A percentile compares a stretch with the other conserved stretches of the same genome.
phyloP scores from a whole-genome alignment of 2,888 invertebrate genomes.

The Noctua janthe region DNA sequence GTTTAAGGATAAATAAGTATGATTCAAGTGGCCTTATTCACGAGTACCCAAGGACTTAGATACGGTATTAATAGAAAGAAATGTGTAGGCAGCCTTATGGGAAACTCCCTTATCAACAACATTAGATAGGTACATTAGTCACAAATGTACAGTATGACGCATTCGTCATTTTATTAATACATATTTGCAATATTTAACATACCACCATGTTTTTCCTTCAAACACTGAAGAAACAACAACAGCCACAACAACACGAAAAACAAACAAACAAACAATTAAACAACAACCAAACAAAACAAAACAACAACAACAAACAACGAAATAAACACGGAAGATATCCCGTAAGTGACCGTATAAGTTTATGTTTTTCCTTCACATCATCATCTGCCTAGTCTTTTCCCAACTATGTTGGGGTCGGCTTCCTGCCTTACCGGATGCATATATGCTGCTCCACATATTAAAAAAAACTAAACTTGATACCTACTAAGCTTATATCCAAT shows the following conservation, averaged over 20 bases:
- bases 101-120: neutral
- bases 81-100: neutral
- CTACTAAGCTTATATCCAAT: slow-evolving; percentile 12
- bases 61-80: neutral
- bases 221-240: no score
- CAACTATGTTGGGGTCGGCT: neutral
- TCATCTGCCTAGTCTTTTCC: neutral
- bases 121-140: neutral
- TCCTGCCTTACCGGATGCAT: neutral
- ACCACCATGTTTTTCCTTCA: neutral
- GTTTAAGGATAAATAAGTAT: neutral
- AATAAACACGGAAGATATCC: no score
- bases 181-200: neutral
- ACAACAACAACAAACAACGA: no score
- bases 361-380: neutral
- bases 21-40: slow-evolving; percentile 1
- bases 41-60: neutral
- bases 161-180: neutral
- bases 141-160: neutral
- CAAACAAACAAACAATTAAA: no score
- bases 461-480: neutral
- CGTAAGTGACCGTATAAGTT: no score
- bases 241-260: no score
- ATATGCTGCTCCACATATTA: neutral
- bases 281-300: no score